Evolutionary conservation across 2,888 invertebrate species (phyloP), one percentile per base, ranked within the genome.

Genomic region (Perizoma affinitatum): DNA sequence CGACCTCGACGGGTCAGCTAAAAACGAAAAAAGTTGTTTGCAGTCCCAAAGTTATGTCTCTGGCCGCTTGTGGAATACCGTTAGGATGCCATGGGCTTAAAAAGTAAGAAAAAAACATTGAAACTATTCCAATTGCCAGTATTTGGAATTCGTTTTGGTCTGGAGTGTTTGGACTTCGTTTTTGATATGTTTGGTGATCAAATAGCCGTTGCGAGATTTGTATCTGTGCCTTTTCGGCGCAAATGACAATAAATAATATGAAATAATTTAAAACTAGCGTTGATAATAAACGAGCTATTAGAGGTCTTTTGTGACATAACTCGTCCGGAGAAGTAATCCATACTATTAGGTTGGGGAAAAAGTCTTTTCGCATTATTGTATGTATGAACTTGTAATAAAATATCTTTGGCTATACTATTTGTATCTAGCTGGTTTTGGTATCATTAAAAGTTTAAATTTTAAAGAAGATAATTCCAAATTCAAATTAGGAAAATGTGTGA

Each of bases 81-180:
- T 92, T 92, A 92, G 92, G 83, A 91, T 91, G 85, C 90, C 90
- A 80, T 80, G 58, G 48, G 79, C 75, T 81, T 80, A 79, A 85
- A 90, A 87, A 86, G 77, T 77, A 75, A 75, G 73, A 66, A 68
- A 72, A 78, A 81, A 87, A 86, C 82, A 77, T 78, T 78, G 83
- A 88, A 91, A 90, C 91, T 92, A 92, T 92, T 89, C 90, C 90
- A 92, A 92, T 91, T 91, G 92, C 88, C 90, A 88, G 87, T 82
- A 83, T 86, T 80, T 66, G 89, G 91, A 91, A 92, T 92, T 82
- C 90, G 84, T 90, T 91, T 90, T 90, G 54, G 90, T 86, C 82
- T 86, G 86, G 83, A 80, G 80, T 75, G 80, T 80, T 82, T 80
- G 78, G 72, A 66, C 56, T 61, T 57, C 42, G 47, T 62, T 63